Base-by-base conservation (phyloP, 2,888 invertebrate species). In the Allygus modestus region DNA sequence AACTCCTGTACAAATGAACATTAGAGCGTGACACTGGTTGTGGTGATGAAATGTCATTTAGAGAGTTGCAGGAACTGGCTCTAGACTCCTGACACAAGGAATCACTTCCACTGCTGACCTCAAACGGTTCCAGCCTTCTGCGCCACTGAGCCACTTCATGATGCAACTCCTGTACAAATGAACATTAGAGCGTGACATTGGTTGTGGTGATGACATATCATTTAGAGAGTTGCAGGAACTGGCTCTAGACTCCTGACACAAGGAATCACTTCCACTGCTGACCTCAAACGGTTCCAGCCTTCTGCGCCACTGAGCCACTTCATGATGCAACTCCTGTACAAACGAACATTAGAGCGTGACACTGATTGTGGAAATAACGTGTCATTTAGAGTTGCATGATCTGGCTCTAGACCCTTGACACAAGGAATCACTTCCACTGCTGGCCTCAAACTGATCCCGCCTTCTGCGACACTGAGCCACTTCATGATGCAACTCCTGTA, bases 401-500 rank as follows among this genome's bases (percentile, higher is more conserved):
- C 93, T 94, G 41, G 94, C 92, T 79, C 94, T 91, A 1, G 93
- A 93, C 46, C 92, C 92, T 86, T 91, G 90, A 87, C 91, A 92
- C 31, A 91, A 88, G 37, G 92, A 92, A 82, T 91, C 90, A 83
- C 88, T 88, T 82, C 89, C 89, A 81, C 90, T 91, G 20, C 91
- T 89, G 54, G 90, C 89, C 82, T 89, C 89, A 0, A 89, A 87
- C 89, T 88, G 84, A 71, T 87, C 87, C 92, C 91, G 85, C 89
- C 90, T 61, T 90, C 90, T 87, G 92, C 92, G 58, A 92, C 91
- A 92, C 15, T 94, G 92, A 61, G 94, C 93, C 51, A 96, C 89
- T 89, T 96, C 96, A 28, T 94, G 93, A 46, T 93, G 94, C 87
- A 96, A 89, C 89, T 96, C 96, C 94, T 95, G 90, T 31, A 69